Evolutionary conservation across 2,888 invertebrate genomes (phyloP).

Genomic region (Eristalinus sepulchralis): DNA sequence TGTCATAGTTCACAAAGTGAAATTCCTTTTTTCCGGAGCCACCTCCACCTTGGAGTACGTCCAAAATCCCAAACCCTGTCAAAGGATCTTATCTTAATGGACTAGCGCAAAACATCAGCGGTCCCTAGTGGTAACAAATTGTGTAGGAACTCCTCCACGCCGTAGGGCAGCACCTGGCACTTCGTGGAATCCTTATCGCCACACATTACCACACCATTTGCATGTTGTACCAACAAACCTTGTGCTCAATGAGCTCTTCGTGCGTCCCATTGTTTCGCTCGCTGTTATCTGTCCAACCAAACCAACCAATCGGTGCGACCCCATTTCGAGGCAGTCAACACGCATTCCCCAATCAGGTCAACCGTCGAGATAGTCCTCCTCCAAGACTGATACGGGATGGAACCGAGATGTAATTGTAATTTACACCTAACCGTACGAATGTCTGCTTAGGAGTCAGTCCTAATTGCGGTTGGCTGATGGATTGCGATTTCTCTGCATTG

Average conservation of each 20-base stretch:
- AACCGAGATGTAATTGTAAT: constrained; percentile 23
- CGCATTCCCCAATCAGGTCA: constrained; percentile 32
- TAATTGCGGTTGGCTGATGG: constrained; percentile 58
- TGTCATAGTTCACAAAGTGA: no score
- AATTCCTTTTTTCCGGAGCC: no score
- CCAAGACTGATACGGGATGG: constrained; percentile 31
- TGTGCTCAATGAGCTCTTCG: neutral
- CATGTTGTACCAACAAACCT: neutral
- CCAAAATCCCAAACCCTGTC: no score
- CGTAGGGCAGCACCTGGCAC: neutral
- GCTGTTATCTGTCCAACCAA: neutral
- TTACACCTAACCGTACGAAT: constrained; percentile 25
- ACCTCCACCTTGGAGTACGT: no score
- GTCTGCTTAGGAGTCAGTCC: constrained; percentile 55
- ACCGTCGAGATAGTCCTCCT: constrained; percentile 26
- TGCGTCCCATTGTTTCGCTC: neutral
- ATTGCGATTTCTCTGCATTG: constrained; percentile 59
- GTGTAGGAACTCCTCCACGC: no score
- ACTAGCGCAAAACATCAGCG: no score
- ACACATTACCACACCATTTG: neutral
- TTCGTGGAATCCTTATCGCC: neutral
- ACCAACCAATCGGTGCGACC: neutral
- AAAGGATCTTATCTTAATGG: no score
- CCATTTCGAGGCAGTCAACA: neutral
- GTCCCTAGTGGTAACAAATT: no score